phyloP scores from a whole-genome alignment of 2,888 invertebrate species.

The Hemithea aestivaria region DNA sequence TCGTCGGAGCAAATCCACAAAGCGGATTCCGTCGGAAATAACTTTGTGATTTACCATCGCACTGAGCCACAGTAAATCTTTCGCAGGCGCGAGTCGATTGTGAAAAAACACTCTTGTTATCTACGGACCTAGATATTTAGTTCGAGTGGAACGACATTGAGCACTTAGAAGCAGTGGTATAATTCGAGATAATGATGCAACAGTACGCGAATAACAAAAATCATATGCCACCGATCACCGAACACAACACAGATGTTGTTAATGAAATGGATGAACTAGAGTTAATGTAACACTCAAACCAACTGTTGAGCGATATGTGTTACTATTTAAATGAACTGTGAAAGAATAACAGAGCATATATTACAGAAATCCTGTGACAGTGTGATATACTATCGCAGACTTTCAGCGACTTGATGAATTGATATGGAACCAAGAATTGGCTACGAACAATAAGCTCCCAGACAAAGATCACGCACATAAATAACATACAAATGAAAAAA shows the following conservation, averaged over 20 bases:
- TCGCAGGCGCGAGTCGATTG: slow-evolving; percentile 59
- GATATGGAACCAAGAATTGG: too few species aligned
- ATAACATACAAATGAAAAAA: background rate
- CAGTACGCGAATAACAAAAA: slow-evolving; percentile 29
- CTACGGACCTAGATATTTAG: slow-evolving; percentile 35
- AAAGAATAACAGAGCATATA: too few species aligned
- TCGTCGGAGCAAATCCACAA: slow-evolving; percentile 66
- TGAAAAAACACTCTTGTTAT: slow-evolving; percentile 59
- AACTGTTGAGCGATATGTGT: slow-evolving; percentile 12
- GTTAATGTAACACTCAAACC: slow-evolving; percentile 14
- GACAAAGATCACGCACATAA: too few species aligned
- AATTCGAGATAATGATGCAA: slow-evolving; percentile 37
- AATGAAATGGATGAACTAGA: slow-evolving; percentile 21
- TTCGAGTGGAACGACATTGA: slow-evolving; percentile 38
- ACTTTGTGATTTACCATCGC: slow-evolving; percentile 61
- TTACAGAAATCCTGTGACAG: too few species aligned
- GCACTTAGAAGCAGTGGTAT: slow-evolving; percentile 36
- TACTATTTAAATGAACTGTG: too few species aligned
- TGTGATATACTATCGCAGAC: too few species aligned
- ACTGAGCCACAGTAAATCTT: slow-evolving; percentile 61
- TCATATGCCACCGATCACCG: slow-evolving; percentile 25
- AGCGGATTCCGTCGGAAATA: slow-evolving; percentile 73
- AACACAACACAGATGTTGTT: slow-evolving; percentile 32
- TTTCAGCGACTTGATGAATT: too few species aligned
- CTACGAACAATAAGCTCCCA: too few species aligned